Conservation (phyloP, 1,140 invertebrate genomes). For the Conus ventricosus region DNA sequence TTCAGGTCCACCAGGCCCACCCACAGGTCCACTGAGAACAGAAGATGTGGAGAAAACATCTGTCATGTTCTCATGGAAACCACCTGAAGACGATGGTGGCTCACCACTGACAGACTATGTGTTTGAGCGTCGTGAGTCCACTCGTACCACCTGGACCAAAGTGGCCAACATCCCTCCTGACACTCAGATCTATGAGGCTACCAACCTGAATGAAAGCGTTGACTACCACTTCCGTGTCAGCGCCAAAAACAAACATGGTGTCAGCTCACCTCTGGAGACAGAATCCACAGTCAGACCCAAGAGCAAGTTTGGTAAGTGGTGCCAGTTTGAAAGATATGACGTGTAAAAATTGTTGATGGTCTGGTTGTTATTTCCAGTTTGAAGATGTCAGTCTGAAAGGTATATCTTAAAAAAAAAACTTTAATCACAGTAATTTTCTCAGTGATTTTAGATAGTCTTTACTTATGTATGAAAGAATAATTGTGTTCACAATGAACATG, state of each 20-base stretch:
- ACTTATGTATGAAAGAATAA: too few relatives aligned
- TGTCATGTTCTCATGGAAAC: constrained; percentile 92
- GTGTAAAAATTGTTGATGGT: too few relatives aligned
- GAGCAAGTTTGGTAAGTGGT: constrained; percentile 81
- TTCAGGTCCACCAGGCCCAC: constrained; percentile 89
- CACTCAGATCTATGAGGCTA: constrained; percentile 84
- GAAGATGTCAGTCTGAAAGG: too few relatives aligned
- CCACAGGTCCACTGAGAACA: constrained; percentile 88
- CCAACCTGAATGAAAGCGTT: constrained; percentile 89
- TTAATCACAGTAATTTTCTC: background rate
- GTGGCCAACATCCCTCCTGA: constrained; percentile 76
- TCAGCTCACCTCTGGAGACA: constrained; percentile 87
- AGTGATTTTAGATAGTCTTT: too few relatives aligned
- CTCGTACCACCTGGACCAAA: constrained; percentile 90
- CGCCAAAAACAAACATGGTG: constrained; percentile 98
- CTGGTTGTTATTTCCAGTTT: too few relatives aligned
- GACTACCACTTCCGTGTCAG: constrained; percentile 96
- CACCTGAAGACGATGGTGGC: constrained; percentile 94
- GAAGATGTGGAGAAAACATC: constrained; percentile 73
- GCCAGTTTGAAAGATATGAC: background rate
- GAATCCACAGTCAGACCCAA: constrained; percentile 81
- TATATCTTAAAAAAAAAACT: background rate
- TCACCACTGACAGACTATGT: constrained; percentile 75
- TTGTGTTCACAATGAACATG: too few relatives aligned
- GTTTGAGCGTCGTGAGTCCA: constrained; percentile 75